Evolutionary conservation across 2,797 vertebrate species (phyloP).

Genomic region (Clarias laeviceps): DNA sequence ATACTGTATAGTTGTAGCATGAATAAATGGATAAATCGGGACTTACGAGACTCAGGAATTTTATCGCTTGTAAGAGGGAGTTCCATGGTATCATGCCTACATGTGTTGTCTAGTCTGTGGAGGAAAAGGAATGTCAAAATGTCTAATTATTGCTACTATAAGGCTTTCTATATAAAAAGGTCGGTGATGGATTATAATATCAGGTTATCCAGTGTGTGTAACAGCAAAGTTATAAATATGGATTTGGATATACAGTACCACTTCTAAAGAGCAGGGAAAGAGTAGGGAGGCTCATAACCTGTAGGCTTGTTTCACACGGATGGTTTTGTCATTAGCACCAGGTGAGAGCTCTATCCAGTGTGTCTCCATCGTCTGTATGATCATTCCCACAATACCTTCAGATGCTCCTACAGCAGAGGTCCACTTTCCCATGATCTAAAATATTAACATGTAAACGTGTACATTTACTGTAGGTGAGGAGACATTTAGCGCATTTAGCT

Average conservation of each 20-base stretch:
- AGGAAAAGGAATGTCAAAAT: neutral
- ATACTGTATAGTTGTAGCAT: neutral
- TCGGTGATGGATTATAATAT: too few relatives aligned
- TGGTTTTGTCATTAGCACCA: neutral
- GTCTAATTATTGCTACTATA: too few relatives aligned
- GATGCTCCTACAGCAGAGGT: constrained; percentile 30
- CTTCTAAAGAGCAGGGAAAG: neutral
- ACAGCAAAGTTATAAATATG: neutral
- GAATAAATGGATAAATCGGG: neutral
- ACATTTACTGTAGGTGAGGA: neutral
- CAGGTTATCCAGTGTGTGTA: too few relatives aligned
- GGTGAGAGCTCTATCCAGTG: constrained; percentile 37
- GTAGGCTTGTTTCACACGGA: neutral
- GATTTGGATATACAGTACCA: neutral
- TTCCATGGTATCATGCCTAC: neutral
- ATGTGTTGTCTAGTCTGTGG: neutral
- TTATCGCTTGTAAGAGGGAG: neutral
- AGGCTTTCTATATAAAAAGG: too few relatives aligned
- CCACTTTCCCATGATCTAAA: constrained; percentile 49
- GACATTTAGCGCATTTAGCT: too few relatives aligned
- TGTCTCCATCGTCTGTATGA: constrained; percentile 25
- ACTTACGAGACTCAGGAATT: neutral
- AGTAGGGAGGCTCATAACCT: neutral
- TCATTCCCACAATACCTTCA: neutral
- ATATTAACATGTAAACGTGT: neutral